These are phyloP conservation scores for Botrylloides violaceus DNA, from an alignment of 23 tunicate genomes.

Conservation along the genomic window DNA sequence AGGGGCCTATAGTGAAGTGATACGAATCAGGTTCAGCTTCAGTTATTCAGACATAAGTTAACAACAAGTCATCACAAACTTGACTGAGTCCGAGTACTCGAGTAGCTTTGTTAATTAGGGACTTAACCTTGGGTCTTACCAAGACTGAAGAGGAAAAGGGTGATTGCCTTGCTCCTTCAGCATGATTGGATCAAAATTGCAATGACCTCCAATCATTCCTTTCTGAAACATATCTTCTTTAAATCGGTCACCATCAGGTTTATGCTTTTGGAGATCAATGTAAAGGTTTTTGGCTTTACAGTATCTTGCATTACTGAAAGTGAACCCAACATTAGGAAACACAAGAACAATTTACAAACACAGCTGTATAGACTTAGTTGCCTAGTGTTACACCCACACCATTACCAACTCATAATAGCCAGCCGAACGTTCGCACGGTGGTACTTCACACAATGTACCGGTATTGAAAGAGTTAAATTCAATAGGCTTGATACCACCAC, in stretches of 20 bases:
- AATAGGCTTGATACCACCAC: no score
- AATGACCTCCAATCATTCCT: slow-evolving; percentile 73
- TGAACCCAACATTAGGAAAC: background rate
- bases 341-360: no score
- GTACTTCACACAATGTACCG: background rate
- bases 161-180: slow-evolving; percentile 47
- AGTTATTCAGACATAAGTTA: no score
- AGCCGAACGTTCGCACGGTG: no score
- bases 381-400: background rate
- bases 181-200: slow-evolving; percentile 34
- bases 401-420: background rate
- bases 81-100: no score
- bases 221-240: slow-evolving; percentile 59
- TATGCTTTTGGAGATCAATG: slow-evolving; percentile 36
- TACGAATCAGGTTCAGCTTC: no score
- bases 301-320: slow-evolving; percentile 47
- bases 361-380: no score
- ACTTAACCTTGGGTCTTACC: no score
- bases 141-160: slow-evolving; percentile 80
- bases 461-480: background rate
- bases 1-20: no score
- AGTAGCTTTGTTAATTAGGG: no score
- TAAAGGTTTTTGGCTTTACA: slow-evolving; percentile 52
- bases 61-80: no score
- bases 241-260: slow-evolving; percentile 30